These are phyloP conservation scores for Apantesis nais DNA, from an alignment of 2,888 invertebrate species.

Conservation along the genomic window DNA sequence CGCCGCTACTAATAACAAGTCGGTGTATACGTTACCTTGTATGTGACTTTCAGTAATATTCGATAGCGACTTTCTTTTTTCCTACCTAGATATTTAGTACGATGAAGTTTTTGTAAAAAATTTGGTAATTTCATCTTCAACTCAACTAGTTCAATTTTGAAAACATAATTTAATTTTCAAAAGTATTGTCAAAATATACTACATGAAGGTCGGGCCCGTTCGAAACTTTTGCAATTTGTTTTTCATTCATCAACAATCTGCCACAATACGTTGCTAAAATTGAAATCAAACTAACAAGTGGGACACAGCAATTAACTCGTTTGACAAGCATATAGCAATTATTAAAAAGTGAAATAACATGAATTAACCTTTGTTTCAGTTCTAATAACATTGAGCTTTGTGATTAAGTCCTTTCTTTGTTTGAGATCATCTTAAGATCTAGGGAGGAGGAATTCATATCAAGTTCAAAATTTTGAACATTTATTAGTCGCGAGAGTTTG, in stretches of 20 bases:
- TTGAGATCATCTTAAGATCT: too few species aligned
- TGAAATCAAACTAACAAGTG: slow-evolving; percentile 17
- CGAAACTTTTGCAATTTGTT: slow-evolving; percentile 10
- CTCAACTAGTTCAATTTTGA: not conserved
- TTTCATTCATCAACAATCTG: slow-evolving; percentile 17
- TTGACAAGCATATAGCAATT: slow-evolving; percentile 21
- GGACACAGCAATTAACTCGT: slow-evolving; percentile 18
- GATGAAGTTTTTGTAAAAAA: not conserved
- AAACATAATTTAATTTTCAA: slow-evolving; percentile 2
- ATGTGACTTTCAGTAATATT: slow-evolving; percentile 40
- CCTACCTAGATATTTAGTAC: not conserved
- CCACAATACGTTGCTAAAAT: slow-evolving; percentile 16
- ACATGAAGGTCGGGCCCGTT: slow-evolving; percentile 1
- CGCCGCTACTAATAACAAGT: slow-evolving; percentile 50
- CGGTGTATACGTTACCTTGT: slow-evolving; percentile 34
- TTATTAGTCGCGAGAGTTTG: too few species aligned
- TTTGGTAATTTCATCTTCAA: not conserved
- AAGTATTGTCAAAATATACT: slow-evolving; percentile 5
- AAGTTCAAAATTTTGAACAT: too few species aligned
- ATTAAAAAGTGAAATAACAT: not conserved
- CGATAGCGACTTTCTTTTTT: slow-evolving; percentile 12
- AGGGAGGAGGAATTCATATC: too few species aligned
- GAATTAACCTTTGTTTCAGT: not conserved
- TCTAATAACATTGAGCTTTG: too few species aligned
- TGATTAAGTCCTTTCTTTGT: too few species aligned